These are phyloP conservation scores for Bos taurus DNA, from an alignment of 2,113 vertebrate species.

Conservation along the genomic window DNA sequence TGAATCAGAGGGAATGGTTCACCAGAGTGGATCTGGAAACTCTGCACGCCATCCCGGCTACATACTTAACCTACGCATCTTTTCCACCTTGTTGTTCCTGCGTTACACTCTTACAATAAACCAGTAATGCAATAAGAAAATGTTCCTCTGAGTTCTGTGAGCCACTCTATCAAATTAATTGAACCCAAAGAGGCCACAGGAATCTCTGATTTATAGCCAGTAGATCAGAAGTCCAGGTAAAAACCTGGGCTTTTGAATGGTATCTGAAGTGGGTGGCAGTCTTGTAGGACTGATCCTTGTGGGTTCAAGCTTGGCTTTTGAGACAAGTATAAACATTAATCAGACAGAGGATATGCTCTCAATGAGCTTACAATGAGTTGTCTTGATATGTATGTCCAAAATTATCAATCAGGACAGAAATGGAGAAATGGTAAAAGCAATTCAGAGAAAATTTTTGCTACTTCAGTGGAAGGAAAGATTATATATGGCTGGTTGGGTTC, in stretches of 20 bases:
- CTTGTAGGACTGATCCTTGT: not conserved
- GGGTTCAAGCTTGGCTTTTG: not conserved
- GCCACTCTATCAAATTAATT: not conserved
- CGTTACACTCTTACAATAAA: not conserved
- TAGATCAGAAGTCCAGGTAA: not conserved
- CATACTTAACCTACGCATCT: not conserved
- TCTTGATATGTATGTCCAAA: not conserved
- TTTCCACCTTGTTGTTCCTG: not conserved
- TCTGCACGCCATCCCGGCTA: not conserved
- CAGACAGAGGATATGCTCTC: not conserved
- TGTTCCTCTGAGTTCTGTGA: not conserved
- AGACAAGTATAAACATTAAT: not conserved
- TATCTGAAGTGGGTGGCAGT: not conserved
- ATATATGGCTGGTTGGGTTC: not conserved
- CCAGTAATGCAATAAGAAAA: not conserved
- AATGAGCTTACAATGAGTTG: not conserved
- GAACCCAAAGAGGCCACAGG: not conserved
- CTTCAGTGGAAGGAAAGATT: not conserved
- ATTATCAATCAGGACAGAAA: not conserved
- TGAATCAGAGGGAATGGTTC: not conserved
- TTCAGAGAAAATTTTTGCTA: not conserved
- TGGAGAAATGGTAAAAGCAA: not conserved
- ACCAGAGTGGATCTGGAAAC: not conserved
- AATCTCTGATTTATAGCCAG: not conserved
- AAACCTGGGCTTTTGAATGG: not conserved